These are phyloP conservation scores for Eilema griseolum DNA, from an alignment of 2,888 invertebrate genomes.

Conservation along the genomic window DNA sequence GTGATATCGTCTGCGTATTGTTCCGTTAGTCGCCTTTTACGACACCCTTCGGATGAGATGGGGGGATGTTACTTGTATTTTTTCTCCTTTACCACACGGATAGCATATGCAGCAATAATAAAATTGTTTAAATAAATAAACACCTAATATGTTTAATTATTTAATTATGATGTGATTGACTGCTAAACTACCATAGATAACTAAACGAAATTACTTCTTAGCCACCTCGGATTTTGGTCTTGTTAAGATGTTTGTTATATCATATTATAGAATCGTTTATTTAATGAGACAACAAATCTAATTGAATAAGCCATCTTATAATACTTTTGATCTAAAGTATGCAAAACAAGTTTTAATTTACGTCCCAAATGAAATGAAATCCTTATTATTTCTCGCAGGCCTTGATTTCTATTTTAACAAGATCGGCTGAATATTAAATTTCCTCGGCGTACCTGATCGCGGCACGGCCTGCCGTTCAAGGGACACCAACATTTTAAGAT, in stretches of 20 bases:
- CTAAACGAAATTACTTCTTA: no score
- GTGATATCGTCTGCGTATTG: no score
- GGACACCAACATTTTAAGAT: background rate
- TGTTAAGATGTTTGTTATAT: background rate
- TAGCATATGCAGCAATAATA: no score
- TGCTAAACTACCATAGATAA: no score
- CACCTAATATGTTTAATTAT: no score
- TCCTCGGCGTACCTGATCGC: background rate
- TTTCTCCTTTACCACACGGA: no score
- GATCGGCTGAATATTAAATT: slow-evolving; percentile 2
- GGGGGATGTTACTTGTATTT: no score
- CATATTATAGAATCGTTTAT: background rate
- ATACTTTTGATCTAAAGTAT: background rate
- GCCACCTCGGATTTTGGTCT: no score
- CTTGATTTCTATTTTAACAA: slow-evolving; percentile 3
- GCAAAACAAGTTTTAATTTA: slow-evolving; percentile 8
- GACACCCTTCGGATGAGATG: no score
- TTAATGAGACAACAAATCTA: background rate
- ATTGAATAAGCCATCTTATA: slow-evolving; percentile 5
- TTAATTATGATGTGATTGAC: no score
- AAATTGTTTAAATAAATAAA: no score
- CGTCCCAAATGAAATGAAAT: slow-evolving; percentile 9
- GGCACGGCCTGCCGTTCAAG: background rate
- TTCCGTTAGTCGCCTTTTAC: no score
- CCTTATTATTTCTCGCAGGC: background rate